phyloP scores from a whole-genome alignment of 2,113 vertebrate species.

The Crocuta crocuta region DNA sequence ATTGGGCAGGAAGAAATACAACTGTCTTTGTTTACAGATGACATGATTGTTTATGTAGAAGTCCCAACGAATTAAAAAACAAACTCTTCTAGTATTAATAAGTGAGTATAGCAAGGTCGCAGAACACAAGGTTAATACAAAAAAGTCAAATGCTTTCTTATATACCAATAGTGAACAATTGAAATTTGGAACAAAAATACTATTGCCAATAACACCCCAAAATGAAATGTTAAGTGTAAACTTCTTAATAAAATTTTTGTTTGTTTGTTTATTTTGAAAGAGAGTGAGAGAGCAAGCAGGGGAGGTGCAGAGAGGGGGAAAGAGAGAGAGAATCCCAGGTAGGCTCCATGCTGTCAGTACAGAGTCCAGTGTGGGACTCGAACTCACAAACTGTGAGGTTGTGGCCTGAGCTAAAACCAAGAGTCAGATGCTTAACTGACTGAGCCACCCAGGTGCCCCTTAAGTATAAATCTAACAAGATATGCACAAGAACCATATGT shows the following conservation, averaged over 20 bases:
- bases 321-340: too few species aligned
- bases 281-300: too few species aligned
- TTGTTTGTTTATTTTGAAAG: too few species aligned
- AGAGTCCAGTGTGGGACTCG: too few species aligned
- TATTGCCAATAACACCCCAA: neutral
- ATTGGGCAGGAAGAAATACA: neutral
- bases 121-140: neutral
- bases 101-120: neutral
- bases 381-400: too few species aligned
- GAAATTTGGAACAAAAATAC: neutral
- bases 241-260: too few species aligned
- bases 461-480: neutral
- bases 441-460: too few species aligned
- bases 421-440: too few species aligned
- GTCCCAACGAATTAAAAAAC: neutral
- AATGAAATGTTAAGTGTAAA: neutral
- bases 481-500: neutral
- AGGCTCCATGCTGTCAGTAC: too few species aligned
- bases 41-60: neutral
- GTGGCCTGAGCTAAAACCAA: too few species aligned
- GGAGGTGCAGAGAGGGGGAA: too few species aligned
- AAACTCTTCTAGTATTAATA: neutral
- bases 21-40: neutral
- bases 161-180: neutral
- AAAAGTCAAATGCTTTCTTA: neutral